phyloP scores from a whole-genome alignment of 2,797 vertebrate species.

The Pangasius mekongensis region DNA sequence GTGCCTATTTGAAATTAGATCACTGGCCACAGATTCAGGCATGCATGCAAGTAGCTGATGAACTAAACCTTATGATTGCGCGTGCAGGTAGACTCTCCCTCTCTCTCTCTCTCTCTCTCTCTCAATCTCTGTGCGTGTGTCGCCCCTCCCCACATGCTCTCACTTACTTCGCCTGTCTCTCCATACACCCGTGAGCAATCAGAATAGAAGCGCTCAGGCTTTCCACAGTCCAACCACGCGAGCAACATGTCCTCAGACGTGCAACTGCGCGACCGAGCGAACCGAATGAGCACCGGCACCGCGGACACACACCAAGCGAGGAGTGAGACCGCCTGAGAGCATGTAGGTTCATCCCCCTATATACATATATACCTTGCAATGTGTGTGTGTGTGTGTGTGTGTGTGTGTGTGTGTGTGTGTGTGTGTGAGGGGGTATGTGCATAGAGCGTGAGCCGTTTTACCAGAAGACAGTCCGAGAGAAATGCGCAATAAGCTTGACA shows the following conservation, averaged over 20 bases:
- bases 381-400: not conserved
- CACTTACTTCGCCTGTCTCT: constrained; percentile 23
- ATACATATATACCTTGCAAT: not conserved
- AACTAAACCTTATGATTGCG: not conserved
- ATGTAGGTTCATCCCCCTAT: constrained; percentile 66
- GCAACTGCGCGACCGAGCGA: constrained; percentile 75
- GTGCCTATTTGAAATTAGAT: not conserved
- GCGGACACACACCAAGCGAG: constrained; percentile 58
- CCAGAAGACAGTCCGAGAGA: not conserved
- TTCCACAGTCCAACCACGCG: constrained; percentile 69
- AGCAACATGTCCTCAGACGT: constrained; percentile 80
- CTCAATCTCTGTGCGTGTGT: constrained; percentile 46
- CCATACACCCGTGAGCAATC: constrained; percentile 43
- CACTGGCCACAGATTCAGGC: not conserved
- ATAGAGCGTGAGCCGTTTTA: not conserved
- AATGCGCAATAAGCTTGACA: not conserved
- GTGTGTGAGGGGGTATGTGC: not conserved
- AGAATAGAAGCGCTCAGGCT: constrained; percentile 63
- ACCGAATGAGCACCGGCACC: constrained; percentile 60
- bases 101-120: constrained; percentile 26
- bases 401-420: not conserved
- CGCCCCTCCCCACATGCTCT: constrained; percentile 13
- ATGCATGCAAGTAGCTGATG: not conserved
- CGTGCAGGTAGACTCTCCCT: not conserved
- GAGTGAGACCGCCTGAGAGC: constrained; percentile 63